Conservation (phyloP, 2,888 invertebrate genomes). For the Phalera bucephala region DNA sequence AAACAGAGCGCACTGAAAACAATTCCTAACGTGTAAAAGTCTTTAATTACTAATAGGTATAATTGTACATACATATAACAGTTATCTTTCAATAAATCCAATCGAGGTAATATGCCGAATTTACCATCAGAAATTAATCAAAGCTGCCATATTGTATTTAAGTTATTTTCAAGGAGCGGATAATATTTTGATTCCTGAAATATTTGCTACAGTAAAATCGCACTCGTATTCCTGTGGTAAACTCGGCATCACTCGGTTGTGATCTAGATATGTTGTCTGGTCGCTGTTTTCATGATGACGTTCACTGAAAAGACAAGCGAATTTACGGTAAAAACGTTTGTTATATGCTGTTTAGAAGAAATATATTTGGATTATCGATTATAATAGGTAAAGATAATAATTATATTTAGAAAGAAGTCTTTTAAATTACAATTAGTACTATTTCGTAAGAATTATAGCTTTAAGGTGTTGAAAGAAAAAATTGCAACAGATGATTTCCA, state of each 20-base stretch:
- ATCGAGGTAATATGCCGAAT: conserved; percentile 15
- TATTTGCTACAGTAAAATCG: background rate
- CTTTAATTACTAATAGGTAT: conserved; percentile 21
- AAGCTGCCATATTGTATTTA: background rate
- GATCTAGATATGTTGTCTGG: conserved; percentile 48
- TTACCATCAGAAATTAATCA: background rate
- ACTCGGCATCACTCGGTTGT: background rate
- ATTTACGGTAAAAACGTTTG: background rate
- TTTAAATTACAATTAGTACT: no score
- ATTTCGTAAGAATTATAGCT: no score
- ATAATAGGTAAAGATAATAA: no score
- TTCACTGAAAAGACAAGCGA: conserved; percentile 43
- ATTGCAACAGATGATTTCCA: no score
- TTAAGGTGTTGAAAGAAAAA: no score
- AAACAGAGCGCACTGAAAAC: conserved; percentile 9
- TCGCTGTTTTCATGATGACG: conserved; percentile 6
- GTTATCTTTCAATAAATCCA: conserved; percentile 10
- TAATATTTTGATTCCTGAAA: background rate
- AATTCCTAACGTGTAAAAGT: conserved; percentile 15
- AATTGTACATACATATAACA: conserved; percentile 24
- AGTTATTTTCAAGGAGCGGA: background rate
- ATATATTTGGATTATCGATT: no score
- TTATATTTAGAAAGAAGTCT: no score
- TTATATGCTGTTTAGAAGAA: no score
- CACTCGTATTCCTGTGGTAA: background rate